These are phyloP conservation scores for Nothobranchius furzeri DNA, from an alignment of 2,113 vertebrate genomes.

Conservation along the genomic window DNA sequence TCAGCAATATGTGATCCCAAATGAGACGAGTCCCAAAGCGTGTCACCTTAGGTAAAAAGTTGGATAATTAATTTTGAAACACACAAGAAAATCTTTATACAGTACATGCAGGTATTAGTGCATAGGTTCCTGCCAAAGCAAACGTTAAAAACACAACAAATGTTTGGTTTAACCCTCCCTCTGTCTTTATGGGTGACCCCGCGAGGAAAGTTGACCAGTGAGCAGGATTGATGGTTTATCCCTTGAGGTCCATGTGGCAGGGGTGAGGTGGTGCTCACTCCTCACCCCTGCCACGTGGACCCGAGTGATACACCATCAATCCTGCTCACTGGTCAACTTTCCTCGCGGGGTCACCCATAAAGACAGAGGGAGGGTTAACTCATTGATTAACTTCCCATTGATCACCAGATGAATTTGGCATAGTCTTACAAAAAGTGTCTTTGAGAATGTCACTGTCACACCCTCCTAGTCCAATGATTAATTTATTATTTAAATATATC, in stretches of 20 bases:
- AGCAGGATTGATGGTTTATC: no score
- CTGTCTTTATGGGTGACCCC: no score
- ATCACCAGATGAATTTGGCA: conserved; percentile 72
- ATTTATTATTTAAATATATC: conserved; percentile 75
- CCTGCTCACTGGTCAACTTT: no score
- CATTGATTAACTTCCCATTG: conserved; percentile 49
- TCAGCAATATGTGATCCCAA: conserved; percentile 80
- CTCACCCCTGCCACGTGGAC: no score
- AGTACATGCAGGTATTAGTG: conserved; percentile 81
- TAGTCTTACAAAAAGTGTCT: conserved; percentile 64
- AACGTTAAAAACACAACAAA: conserved; percentile 59
- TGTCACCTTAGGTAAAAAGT: conserved; percentile 66
- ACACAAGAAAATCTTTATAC: conserved; percentile 64
- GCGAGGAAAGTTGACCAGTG: no score
- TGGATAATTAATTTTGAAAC: conserved; percentile 57
- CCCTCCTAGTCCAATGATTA: conserved; percentile 75
- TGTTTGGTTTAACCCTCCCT: conserved; percentile 46
- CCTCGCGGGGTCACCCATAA: no score
- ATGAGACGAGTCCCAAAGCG: conserved; percentile 61
- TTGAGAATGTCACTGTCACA: conserved; percentile 73
- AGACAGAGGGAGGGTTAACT: no score
- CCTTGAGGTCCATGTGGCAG: no score
- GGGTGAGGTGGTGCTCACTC: no score
- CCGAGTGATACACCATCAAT: no score
- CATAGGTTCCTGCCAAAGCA: conserved; percentile 79